Percentiles rank a stretch among this genome's conserved stretches.
These are phyloP conservation scores for Indri indri DNA, from an alignment of 2,113 vertebrate species.

Conservation along the genomic window DNA sequence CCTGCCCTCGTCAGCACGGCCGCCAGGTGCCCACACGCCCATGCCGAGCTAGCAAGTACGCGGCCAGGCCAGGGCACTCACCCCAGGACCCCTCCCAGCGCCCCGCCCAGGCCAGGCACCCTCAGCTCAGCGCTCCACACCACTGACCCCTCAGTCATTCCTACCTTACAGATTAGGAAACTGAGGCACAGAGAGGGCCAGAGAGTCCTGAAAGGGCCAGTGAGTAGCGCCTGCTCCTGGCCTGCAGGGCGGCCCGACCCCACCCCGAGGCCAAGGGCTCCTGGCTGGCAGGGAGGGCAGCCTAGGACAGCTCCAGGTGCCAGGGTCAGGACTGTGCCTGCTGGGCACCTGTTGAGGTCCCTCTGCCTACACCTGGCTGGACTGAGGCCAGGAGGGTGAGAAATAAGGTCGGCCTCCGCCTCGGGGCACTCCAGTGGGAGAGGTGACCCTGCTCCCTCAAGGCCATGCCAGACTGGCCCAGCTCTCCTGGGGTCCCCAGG, in stretches of 20 bases:
- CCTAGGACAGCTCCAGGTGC: background rate
- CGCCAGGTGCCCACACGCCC: background rate
- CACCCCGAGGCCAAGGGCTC: background rate
- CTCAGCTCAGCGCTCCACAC: too few species aligned
- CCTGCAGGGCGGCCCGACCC: background rate
- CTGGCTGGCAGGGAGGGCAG: too few species aligned
- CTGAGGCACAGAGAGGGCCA: too few species aligned
- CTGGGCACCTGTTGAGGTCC: background rate
- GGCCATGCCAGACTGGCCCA: background rate
- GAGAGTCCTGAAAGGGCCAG: rapidly evolving
- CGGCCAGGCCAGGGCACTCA: too few species aligned
- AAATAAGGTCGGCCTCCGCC: background rate
- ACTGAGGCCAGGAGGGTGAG: background rate
- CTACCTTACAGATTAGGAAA: background rate
- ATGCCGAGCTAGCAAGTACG: rapidly evolving
- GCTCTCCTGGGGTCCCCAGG: rapidly evolving
- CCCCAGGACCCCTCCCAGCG: too few species aligned
- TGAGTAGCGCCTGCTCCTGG: background rate
- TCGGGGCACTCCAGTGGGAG: rapidly evolving
- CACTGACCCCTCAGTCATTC: background rate
- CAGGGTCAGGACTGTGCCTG: background rate
- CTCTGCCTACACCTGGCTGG: background rate
- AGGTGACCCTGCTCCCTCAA: rapidly evolving
- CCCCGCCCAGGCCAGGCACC: background rate
- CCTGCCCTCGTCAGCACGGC: too few species aligned